Conservation (phyloP, 2,888 invertebrate species). For the Zygaena filipendulae region DNA sequence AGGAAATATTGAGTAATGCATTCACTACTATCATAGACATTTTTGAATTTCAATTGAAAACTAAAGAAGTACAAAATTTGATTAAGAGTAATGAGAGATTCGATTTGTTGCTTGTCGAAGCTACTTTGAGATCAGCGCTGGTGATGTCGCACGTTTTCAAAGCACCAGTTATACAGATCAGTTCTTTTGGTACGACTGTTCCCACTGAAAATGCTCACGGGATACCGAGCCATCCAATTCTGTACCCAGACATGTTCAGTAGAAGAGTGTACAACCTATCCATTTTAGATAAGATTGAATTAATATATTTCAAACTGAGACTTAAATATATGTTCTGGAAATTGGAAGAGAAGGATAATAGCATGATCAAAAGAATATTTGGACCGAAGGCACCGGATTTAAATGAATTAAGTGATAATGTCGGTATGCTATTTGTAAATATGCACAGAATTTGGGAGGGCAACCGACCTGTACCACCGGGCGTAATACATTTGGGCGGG, state of each 20-base stretch:
- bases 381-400: slow-evolving; percentile 14
- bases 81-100: slow-evolving; percentile 18
- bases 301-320: slow-evolving; percentile 6
- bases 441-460: slow-evolving; percentile 32
- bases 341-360: slow-evolving; percentile 9
- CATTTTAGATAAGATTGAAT: slow-evolving; percentile 17
- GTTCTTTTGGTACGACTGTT: slow-evolving; percentile 15
- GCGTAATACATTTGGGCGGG: slow-evolving; percentile 42
- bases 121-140: slow-evolving; percentile 13
- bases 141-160: slow-evolving; percentile 17
- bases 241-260: slow-evolving; percentile 18
- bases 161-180: slow-evolving; percentile 19
- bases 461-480: slow-evolving; percentile 38
- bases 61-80: slow-evolving; percentile 17
- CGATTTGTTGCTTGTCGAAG: slow-evolving; percentile 19
- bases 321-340: slow-evolving; percentile 2
- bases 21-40: slow-evolving; percentile 7
- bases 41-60: slow-evolving; percentile 17
- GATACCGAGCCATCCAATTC: slow-evolving; percentile 18
- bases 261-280: slow-evolving; percentile 19
- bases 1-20: slow-evolving; percentile 10
- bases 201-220: slow-evolving; percentile 15
- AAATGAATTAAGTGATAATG: slow-evolving; percentile 22
- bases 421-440: slow-evolving; percentile 38
- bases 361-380: slow-evolving; percentile 10